Evolutionary conservation across 2,113 vertebrate genomes (phyloP).

Genomic region (Martes martes): DNA sequence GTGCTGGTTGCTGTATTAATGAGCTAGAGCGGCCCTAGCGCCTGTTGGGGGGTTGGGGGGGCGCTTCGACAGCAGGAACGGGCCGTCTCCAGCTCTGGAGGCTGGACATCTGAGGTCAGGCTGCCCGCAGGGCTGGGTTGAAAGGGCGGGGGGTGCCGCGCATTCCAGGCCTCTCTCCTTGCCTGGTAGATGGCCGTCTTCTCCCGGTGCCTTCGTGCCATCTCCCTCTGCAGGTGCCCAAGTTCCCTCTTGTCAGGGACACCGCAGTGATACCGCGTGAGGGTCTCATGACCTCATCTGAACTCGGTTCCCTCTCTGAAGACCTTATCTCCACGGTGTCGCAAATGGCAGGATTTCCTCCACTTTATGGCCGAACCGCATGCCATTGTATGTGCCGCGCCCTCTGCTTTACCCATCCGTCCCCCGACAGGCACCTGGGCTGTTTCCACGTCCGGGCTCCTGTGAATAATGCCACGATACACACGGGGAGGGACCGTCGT

Average conservation of each 20-base stretch:
- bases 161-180: background rate
- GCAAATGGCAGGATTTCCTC: background rate
- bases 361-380: background rate
- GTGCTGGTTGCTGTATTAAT: background rate
- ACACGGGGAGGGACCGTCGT: background rate
- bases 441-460: background rate
- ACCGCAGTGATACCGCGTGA: background rate
- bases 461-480: background rate
- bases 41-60: accelerated
- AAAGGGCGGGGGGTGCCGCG: no score
- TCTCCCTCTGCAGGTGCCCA: background rate
- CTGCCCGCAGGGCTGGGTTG: background rate
- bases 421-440: background rate
- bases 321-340: background rate
- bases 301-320: background rate
- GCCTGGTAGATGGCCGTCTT: accelerated
- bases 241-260: background rate
- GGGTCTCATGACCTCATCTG: background rate
- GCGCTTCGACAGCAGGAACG: background rate
- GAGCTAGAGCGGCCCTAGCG: no score
- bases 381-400: accelerated
- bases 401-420: background rate
- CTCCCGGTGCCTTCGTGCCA: background rate
- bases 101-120: background rate
- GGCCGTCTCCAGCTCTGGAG: background rate